A percentile compares a stretch with the other conserved stretches of the same genome.
These are phyloP conservation scores for Serranus cabrilla DNA, from an alignment of 2,797 vertebrate species.

Conservation along the genomic window DNA sequence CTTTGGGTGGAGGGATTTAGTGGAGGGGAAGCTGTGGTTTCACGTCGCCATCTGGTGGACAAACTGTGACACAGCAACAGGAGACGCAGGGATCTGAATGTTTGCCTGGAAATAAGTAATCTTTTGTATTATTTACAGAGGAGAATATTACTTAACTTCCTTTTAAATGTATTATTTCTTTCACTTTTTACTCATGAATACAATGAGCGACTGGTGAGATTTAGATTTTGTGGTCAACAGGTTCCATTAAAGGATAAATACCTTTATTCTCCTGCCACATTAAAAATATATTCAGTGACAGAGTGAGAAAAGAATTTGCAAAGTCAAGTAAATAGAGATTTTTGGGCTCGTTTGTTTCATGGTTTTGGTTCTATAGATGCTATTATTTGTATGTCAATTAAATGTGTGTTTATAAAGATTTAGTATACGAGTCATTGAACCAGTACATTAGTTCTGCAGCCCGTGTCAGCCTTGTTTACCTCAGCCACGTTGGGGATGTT, in stretches of 20 bases:
- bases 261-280: background rate
- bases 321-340: background rate
- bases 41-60: slow-evolving; percentile 74
- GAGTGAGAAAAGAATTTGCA: background rate
- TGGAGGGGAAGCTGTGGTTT: slow-evolving; percentile 4
- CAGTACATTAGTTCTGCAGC: no score
- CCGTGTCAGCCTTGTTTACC: no score
- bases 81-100: no score
- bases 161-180: no score
- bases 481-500: slow-evolving; percentile 86
- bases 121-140: no score
- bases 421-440: no score
- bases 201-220: background rate
- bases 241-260: background rate
- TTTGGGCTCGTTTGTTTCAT: background rate
- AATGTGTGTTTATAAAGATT: no score
- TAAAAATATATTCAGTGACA: background rate
- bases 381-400: background rate
- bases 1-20: slow-evolving; percentile 46
- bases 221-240: background rate
- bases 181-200: background rate
- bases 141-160: no score
- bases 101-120: no score
- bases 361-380: background rate
- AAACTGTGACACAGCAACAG: background rate